Conservation (phyloP, 2,888 invertebrate species). For the Plagodis dolabraria region DNA sequence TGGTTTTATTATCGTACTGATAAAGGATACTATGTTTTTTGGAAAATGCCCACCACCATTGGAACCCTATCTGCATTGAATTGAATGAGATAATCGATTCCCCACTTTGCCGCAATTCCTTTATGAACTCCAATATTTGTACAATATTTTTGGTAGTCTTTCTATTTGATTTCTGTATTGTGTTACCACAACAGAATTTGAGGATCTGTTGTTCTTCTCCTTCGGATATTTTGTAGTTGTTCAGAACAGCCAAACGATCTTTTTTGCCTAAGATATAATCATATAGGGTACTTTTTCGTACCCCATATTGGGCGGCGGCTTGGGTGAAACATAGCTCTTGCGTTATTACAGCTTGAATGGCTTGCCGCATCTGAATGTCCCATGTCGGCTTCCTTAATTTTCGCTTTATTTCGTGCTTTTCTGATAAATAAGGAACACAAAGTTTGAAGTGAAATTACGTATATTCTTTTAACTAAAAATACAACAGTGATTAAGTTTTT, state of each 20-base stretch:
- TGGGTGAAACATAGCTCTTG: constrained; percentile 92
- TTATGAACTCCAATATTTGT: constrained; percentile 87
- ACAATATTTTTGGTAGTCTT: constrained; percentile 88
- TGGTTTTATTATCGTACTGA: no score
- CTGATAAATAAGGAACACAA: constrained; percentile 65
- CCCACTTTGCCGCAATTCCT: constrained; percentile 82
- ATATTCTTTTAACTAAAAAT: no score
- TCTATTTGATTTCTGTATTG: constrained; percentile 88
- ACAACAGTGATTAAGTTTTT: no score
- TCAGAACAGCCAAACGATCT: constrained; percentile 90
- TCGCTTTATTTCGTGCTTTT: constrained; percentile 86
- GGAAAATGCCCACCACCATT: constrained; percentile 94
- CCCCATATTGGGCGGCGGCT: constrained; percentile 88
- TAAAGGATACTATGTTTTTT: no score
- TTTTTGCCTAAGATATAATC: constrained; percentile 92
- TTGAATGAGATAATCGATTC: constrained; percentile 88
- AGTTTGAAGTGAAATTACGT: no score
- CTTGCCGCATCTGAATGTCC: constrained; percentile 90
- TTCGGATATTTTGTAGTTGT: constrained; percentile 86
- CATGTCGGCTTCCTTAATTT: constrained; percentile 91
- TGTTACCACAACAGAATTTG: constrained; percentile 90
- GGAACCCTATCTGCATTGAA: constrained; percentile 87
- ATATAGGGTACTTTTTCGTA: constrained; percentile 91
- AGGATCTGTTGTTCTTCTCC: constrained; percentile 87
- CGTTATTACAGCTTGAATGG: constrained; percentile 90